Conservation (phyloP, 2,113 vertebrate species). For the Hypomesus transpacificus region DNA sequence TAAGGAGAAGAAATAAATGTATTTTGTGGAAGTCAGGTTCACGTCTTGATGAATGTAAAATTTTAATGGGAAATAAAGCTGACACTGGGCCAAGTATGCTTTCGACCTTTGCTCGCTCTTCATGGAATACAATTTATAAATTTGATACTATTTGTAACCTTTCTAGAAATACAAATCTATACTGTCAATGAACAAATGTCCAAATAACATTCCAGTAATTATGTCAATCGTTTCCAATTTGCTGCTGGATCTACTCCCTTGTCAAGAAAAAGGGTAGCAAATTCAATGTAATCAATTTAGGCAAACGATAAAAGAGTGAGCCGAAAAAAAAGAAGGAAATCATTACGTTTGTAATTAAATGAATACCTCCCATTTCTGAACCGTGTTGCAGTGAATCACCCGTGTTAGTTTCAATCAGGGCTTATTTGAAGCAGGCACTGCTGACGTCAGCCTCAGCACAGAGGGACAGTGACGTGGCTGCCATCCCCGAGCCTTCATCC, state of each 20-base stretch:
- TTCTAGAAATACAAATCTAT: too few relatives aligned
- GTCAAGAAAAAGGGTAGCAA: not conserved
- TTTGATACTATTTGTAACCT: too few relatives aligned
- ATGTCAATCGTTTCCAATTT: too few relatives aligned
- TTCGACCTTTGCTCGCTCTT: not conserved
- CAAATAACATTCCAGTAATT: too few relatives aligned
- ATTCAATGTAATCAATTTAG: not conserved
- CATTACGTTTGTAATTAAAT: not conserved
- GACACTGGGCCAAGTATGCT: not conserved
- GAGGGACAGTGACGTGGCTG: too few relatives aligned
- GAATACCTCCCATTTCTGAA: not conserved
- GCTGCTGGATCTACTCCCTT: not conserved
- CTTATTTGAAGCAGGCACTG: not conserved
- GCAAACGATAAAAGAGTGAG: not conserved
- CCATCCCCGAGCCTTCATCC: not conserved
- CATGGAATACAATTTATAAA: too few relatives aligned
- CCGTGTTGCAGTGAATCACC: not conserved
- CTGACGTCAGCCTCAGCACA: not conserved
- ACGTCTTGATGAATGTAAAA: not conserved
- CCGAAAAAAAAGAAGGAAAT: not conserved
- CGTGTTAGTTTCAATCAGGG: not conserved
- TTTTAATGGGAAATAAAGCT: not conserved
- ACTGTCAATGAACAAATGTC: too few relatives aligned
- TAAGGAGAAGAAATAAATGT: too few relatives aligned
- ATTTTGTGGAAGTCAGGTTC: too few relatives aligned